Evolutionary conservation across 2,888 invertebrate genomes (phyloP), one percentile per base, ranked within the genome.

Genomic region (Cantharis lateralis): DNA sequence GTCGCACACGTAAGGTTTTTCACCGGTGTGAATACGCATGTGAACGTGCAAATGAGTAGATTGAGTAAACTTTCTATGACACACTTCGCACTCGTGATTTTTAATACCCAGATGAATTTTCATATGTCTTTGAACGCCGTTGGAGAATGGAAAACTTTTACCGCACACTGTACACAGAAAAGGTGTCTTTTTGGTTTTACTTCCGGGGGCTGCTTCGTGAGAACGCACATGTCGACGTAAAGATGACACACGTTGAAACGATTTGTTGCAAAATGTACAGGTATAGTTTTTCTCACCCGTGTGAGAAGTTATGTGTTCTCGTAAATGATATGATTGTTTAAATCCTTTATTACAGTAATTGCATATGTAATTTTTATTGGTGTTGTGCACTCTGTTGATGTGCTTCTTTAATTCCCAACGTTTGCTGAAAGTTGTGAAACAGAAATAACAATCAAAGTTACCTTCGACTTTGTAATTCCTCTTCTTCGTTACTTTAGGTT

Each of bases 1-100:
- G 76, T 88, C 87, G 84, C 91, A 91, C 75, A 89, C 84, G 81
- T 88, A 91, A 1, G 91, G 91, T 63, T 88, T 87, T 32, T 88
- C 87, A 5, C 90, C 90, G 2, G 88, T 88, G 80, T 91, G 91
- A 2, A 87, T 87, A 79, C 90, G 86, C 86, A 89, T 89, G 80
- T 91, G 91, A 74, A 90, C 89, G 20, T 87, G 87, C 71, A 89
- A 84, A 81, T 89, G 88, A 15, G 88, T 88, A 3, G 86, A 85
- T 79, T 89, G 87, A 1, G 87, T 87, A 80, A 89, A 89, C 62
- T 82, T 84, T 77, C 87, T 85, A 20, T 84, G 78, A 78, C 89
- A 89, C 32, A 87, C 72, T 15, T 84, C 80, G 80, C 89, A 89
- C 74, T 85, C 84, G 78, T 85, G 87, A 61, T 83, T 82, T 80